These are phyloP conservation scores for Coelinius sp. DNA, from an alignment of 2,888 invertebrate genomes.

Conservation along the genomic window DNA sequence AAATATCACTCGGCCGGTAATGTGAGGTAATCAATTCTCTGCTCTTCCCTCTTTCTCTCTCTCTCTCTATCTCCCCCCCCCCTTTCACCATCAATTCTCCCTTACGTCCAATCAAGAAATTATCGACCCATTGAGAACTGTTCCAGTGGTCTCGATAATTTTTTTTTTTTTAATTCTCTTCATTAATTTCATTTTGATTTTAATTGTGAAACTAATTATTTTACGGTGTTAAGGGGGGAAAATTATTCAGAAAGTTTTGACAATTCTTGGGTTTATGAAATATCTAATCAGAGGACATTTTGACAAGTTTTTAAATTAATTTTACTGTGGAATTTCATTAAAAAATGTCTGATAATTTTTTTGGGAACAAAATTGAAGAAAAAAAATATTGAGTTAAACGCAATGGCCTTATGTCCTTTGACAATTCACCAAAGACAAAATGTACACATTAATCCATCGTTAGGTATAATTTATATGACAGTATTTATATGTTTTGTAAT, in stretches of 20 bases:
- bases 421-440: slow-evolving; percentile 42
- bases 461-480: slow-evolving; percentile 43
- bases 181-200: slow-evolving; percentile 4
- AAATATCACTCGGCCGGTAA: slow-evolving; percentile 68
- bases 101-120: slow-evolving; percentile 38
- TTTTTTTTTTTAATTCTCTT: slow-evolving; percentile 4
- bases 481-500: slow-evolving; percentile 25
- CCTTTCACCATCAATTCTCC: slow-evolving; percentile 12
- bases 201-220: slow-evolving; percentile 3
- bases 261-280: no score
- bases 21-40: slow-evolving; percentile 60
- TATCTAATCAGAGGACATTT: no score
- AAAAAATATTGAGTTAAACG: slow-evolving; percentile 32
- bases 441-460: slow-evolving; percentile 47
- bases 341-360: no score
- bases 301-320: neutral
- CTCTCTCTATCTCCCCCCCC: slow-evolving; percentile 18
- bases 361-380: neutral
- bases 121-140: slow-evolving; percentile 31
- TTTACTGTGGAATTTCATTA: neutral
- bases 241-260: neutral
- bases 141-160: neutral
- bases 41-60: slow-evolving; percentile 16
- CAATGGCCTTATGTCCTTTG: slow-evolving; percentile 49
- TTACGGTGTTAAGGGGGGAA: neutral